A percentile compares a stretch with the other conserved stretches of the same genome.
Evolutionary conservation across 2,888 invertebrate species (phyloP).

Genomic region (Plebejus melissa): DNA sequence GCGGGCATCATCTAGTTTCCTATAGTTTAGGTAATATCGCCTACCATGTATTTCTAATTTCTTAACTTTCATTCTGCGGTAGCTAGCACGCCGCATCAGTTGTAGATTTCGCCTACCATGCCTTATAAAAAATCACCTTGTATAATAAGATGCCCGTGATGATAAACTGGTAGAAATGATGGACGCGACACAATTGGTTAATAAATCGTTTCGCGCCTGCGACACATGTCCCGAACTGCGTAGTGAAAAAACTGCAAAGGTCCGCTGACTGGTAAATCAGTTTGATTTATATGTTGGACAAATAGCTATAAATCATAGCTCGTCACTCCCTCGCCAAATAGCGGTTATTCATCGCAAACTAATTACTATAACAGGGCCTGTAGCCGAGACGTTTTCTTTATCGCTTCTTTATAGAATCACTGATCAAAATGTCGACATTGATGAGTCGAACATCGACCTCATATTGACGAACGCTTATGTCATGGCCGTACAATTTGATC

Average conservation of each 20-base stretch:
- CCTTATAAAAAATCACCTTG: background rate
- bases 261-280: constrained; percentile 48
- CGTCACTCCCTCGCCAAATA: constrained; percentile 39
- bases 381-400: too few relatives aligned
- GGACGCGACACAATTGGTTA: background rate
- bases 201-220: constrained; percentile 24
- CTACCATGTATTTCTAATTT: background rate
- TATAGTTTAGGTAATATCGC: background rate
- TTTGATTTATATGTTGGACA: constrained; percentile 63
- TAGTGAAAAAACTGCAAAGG: constrained; percentile 23
- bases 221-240: constrained; percentile 17
- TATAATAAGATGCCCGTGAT: background rate
- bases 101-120: background rate
- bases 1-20: too few relatives aligned
- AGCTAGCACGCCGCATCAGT: background rate
- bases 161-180: background rate
- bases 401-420: too few relatives aligned
- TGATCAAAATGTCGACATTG: too few relatives aligned
- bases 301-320: constrained; percentile 65
- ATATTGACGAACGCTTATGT: too few relatives aligned
- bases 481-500: too few relatives aligned
- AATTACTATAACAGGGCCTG: constrained; percentile 10
- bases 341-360: constrained; percentile 19
- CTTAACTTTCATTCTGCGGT: background rate
- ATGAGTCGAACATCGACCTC: too few relatives aligned